These are phyloP conservation scores for Lapara coniferarum DNA, from an alignment of 2,888 invertebrate species.

Conservation along the genomic window DNA sequence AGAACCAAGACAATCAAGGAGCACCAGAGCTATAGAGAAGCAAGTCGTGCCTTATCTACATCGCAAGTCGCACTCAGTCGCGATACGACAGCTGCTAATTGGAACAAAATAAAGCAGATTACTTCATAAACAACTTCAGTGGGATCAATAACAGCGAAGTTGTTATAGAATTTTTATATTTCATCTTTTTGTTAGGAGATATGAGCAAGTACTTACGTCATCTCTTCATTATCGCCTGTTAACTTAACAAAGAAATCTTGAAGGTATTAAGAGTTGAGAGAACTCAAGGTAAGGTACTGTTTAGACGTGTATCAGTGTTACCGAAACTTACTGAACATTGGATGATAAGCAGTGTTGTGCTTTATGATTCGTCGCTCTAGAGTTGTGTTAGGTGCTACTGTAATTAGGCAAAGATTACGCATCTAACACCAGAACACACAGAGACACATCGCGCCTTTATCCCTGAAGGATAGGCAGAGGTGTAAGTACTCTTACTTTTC, in stretches of 20 bases:
- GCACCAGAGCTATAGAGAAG: neutral
- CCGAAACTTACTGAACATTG: no score
- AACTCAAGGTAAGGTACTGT: no score
- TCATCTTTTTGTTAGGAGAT: neutral
- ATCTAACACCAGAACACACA: no score
- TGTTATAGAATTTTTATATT: neutral
- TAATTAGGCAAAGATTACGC: no score
- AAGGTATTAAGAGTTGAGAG: neutral
- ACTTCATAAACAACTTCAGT: slow-evolving; percentile 5
- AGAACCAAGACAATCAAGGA: neutral
- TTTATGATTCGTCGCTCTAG: no score
- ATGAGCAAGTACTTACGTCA: neutral
- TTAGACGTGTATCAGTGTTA: no score
- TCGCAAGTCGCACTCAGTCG: neutral
- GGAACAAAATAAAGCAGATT: slow-evolving; percentile 16
- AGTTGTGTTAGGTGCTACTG: no score
- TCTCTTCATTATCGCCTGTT: neutral
- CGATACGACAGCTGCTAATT: slow-evolving; percentile 12
- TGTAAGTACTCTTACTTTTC: no score
- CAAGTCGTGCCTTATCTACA: slow-evolving; percentile 7
- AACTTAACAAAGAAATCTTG: neutral
- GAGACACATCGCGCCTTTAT: no score
- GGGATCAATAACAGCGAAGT: neutral
- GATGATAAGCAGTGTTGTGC: no score
- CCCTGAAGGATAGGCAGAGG: no score